Base-by-base conservation (phyloP, 1,140 invertebrate genomes). In the Battus philenor region DNA sequence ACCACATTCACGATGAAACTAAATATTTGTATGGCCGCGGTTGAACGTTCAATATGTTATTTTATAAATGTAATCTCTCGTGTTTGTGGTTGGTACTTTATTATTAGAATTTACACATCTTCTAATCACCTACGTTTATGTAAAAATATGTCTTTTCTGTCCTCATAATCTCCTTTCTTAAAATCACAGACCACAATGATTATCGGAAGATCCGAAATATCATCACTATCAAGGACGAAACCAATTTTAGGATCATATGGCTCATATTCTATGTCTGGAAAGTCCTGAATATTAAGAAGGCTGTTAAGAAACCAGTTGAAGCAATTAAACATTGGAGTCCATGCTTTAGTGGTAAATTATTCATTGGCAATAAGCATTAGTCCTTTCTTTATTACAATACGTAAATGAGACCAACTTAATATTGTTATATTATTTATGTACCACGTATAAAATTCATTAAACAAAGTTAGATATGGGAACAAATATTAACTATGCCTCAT, bases 201-300 rank as follows among this genome's bases (percentile, higher is more conserved):
- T 71, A 63, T 87, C 70, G 33, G 60, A 36, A 47, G 30, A 66
- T 71, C 66, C 54, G 56, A 72, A 2, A 89, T 38, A 39, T 66
- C 63, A 30, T 86, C 56, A 36, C 82, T 82, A 66, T 70, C 68
- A 57, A 90, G 59, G 32, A 69, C 83, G 67, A 89, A 90, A 59
- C 90, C 90, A 58, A 88, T 57, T 74, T 87, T 90, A 10, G 90
- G 88, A 82, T 89, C 82, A 69, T 87, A 91, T n/a, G 68, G 74
- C 22, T 66, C 39, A 54, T 68, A 70, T 39, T 79, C 54, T 54
- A 59, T 65, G 38, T 82, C 53, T 59, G 80, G 54, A 70, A 68
- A 55, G 11, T 68, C 71, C 75, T 86, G 69, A 63, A 66, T 68
- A 63, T 72, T 68, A 71, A 80, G 54, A 74, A 77, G 45, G 58